Base-by-base conservation (phyloP, 1,140 invertebrate species). In the Drosophila obscura region DNA sequence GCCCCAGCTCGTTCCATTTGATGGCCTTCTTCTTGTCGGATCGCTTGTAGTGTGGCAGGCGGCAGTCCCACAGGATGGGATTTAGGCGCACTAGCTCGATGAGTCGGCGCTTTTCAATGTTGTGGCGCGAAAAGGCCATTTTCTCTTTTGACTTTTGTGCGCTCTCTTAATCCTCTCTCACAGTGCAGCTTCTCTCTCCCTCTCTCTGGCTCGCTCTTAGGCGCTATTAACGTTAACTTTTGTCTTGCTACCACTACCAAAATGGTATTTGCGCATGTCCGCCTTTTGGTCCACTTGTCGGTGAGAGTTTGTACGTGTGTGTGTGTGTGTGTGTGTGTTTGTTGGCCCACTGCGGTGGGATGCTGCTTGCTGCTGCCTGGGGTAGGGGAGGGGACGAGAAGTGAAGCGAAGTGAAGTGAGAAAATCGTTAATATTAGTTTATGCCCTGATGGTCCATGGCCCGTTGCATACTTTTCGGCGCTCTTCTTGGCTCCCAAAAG, bases 81-180 rank as follows among this genome's bases (percentile, higher is more conserved):
- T 91, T 91, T 13, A 72, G 35, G 51, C 81, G 90, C 22, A 91
- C 90, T 64, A 91, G 84, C 71, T 91, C 90, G 66, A 91, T 91
- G 68, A 91, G 87, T 73, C 90, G 83, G 66, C 83, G 77, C 73
- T 91, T 91, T 61, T 91, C 90, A 43, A 91, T 91, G 67, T 91
- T 90, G 67, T 90, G 90, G 0, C 90, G 90, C 28, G 90, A 81
- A 67, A 91, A 91, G 51, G 90, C 90, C 90, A 91, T 13, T 55
- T 51, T 22, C 39, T 45, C 24, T 61, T 49, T 56, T 7, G 35
- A 24, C 13, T n/a, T 9, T 22, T 11, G 13, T 13, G 28, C 11
- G 5, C 26, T 45, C 44, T 26, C 39, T 56, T 48, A 31, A 9
- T 53, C 28, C 19, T 2, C 41, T 28, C 26, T 44, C 48, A 19